Evolutionary conservation across 2,113 vertebrate genomes (phyloP), one percentile per base, ranked within the genome.

Genomic region (Leptosomus discolor): DNA sequence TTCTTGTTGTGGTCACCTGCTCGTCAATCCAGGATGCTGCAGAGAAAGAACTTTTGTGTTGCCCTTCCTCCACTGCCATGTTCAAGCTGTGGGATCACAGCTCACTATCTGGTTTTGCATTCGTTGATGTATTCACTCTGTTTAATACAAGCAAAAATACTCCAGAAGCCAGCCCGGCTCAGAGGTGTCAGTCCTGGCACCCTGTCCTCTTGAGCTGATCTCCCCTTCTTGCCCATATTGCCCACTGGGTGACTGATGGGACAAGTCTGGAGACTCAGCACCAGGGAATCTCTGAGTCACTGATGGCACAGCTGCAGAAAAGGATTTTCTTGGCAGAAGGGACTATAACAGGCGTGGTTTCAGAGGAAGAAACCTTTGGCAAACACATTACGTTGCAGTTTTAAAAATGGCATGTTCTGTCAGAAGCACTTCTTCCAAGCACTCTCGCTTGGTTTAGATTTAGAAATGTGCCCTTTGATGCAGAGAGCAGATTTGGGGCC

Each of bases 281-380:
- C 23, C 39, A 57, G 51, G 70, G 43, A 93, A 45, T 88, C 45
- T 92, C 82, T 74, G 58, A 80, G 61, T 90, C 88, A 79, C 34
- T 84, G 74, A 54, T 70, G 60, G 51, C 86, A 77, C 54, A 93
- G 48, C 71, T 69, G 43, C 74, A 85, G 32, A 76, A 85, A 51
- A 39, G 36, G 46, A 53, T 92, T 91, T 88, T 70, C 65, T 85
- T 93, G 93, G 85, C 71, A 88, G 43, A 82, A 43, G 37, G 94
- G 30, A 34, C 65, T 61, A 7, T 24, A n/a, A 37, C 32, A 70
- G 48, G 70, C 0, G 0, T 94, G 77, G 56, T 63, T 83, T 76
- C 54, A 67, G 60, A 53, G 63, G 13, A 92, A 34, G 64, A 78
- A 76, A 77, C 36, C 29, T 83, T 67, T 80, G 63, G 34, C 54